Percentiles rank a stretch among this genome's conserved stretches.
phyloP scores from a whole-genome alignment of 2,888 invertebrate genomes.

The Maniola hyperantus region DNA sequence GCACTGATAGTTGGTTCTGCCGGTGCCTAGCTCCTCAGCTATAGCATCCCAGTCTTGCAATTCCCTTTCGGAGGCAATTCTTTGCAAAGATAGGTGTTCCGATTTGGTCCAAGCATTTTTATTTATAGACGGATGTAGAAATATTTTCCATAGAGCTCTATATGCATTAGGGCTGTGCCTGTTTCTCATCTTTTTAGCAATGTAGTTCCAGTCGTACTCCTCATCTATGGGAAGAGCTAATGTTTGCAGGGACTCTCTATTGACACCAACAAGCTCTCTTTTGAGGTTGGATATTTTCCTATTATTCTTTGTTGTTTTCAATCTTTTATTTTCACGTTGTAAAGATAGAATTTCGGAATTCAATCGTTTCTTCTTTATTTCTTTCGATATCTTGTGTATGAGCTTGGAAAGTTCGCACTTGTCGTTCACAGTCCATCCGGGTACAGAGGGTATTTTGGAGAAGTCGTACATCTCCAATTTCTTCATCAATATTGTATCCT shows the following conservation, averaged over 20 bases:
- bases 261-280: constrained; percentile 49
- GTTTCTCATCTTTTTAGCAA: constrained; percentile 71
- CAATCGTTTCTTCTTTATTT: constrained; percentile 49
- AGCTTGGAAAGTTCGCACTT: constrained; percentile 78
- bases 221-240: constrained; percentile 61
- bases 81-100: constrained; percentile 58
- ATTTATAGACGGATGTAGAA: constrained; percentile 86
- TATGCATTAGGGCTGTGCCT: constrained; percentile 86
- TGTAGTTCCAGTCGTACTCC: constrained; percentile 83
- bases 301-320: constrained; percentile 28
- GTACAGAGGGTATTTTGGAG: constrained; percentile 65
- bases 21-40: constrained; percentile 79
- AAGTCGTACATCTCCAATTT: constrained; percentile 71
- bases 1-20: constrained; percentile 86
- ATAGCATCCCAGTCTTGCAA: constrained; percentile 87
- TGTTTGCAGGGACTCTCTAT: constrained; percentile 50
- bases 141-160: constrained; percentile 87
- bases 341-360: constrained; percentile 51
- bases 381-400: constrained; percentile 66
- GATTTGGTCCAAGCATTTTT: constrained; percentile 63
- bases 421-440: constrained; percentile 83
- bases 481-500: constrained; percentile 76
- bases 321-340: constrained; percentile 42
- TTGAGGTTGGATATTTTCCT: constrained; percentile 44
- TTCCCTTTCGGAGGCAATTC: constrained; percentile 57